Percentiles rank a stretch among this genome's conserved stretches.
Evolutionary conservation across 2,888 invertebrate genomes (phyloP).

Genomic region (Morpho achilles): DNA sequence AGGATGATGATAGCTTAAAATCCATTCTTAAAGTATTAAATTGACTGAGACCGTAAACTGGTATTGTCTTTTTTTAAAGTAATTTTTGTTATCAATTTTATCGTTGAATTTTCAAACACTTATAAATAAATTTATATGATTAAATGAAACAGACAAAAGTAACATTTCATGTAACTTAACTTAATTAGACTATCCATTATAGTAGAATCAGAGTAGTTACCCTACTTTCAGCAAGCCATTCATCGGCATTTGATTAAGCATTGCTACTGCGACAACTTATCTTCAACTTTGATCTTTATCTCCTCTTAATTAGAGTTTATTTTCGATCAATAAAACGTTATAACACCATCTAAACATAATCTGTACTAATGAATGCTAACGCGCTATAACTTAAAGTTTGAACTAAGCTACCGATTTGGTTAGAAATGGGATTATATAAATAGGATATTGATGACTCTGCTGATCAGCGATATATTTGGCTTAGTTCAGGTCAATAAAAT

Average conservation of each 20-base stretch:
- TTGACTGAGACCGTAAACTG: no score
- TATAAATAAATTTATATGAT: no score
- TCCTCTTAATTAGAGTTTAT: conserved; percentile 9
- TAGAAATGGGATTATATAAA: conserved; percentile 32
- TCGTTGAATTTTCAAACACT: no score
- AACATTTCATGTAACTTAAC: neutral
- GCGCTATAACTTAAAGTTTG: conserved; percentile 35
- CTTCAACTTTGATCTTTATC: conserved; percentile 23
- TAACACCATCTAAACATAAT: conserved; percentile 29
- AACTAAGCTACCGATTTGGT: conserved; percentile 36
- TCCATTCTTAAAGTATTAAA: no score
- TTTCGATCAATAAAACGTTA: conserved; percentile 4
- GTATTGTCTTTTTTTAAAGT: no score
- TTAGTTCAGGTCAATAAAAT: conserved; percentile 10
- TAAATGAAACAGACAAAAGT: neutral
- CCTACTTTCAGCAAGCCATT: conserved; percentile 29
- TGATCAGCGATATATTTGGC: conserved; percentile 15
- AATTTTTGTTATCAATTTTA: no score
- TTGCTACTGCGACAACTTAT: conserved; percentile 23
- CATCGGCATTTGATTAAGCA: conserved; percentile 36
- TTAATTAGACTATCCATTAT: neutral
- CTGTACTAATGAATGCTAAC: conserved; percentile 36
- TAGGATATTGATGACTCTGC: conserved; percentile 21
- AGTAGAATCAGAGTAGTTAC: conserved; percentile 14
- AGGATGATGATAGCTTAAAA: no score